A percentile compares a stretch with the other conserved stretches of the same genome.
These are phyloP conservation scores for Lathronympha strigana DNA, from an alignment of 2,888 invertebrate species.

Conservation along the genomic window DNA sequence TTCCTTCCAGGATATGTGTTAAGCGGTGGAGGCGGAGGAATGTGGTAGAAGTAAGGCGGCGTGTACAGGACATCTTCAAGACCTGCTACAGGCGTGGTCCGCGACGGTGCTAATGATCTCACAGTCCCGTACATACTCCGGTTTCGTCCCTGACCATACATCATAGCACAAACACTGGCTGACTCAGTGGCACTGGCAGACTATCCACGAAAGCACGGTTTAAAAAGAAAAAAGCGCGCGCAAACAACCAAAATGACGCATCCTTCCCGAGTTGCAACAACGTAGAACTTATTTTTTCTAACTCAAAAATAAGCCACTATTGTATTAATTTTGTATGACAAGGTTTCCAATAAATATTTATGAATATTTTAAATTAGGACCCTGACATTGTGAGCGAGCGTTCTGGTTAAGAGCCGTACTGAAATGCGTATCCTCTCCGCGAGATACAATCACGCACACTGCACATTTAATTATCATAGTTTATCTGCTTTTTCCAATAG, in stretches of 20 bases:
- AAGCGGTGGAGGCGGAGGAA: slow-evolving; percentile 70
- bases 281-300: slow-evolving; percentile 70
- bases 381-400: slow-evolving; percentile 60
- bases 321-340: slow-evolving; percentile 46
- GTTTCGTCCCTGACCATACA: slow-evolving; percentile 69
- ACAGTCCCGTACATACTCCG: slow-evolving; percentile 77
- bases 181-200: slow-evolving; percentile 52
- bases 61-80: slow-evolving; percentile 70
- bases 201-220: slow-evolving; percentile 44
- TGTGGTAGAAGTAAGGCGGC: slow-evolving; percentile 76
- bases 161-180: slow-evolving; percentile 61
- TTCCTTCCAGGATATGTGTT: slow-evolving; percentile 80
- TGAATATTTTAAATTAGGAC: slow-evolving; percentile 73
- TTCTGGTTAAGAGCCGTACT: slow-evolving; percentile 55
- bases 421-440: slow-evolving; percentile 61
- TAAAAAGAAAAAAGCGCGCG: slow-evolving; percentile 53
- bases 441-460: slow-evolving; percentile 66
- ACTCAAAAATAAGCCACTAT: slow-evolving; percentile 73
- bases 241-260: slow-evolving; percentile 37
- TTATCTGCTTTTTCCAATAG: slow-evolving; percentile 81
- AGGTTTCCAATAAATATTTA: slow-evolving; percentile 66
- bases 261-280: slow-evolving; percentile 20
- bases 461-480: slow-evolving; percentile 79
- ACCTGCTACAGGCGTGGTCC: slow-evolving; percentile 64
- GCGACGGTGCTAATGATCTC: slow-evolving; percentile 67